Evolutionary conservation across 2,113 vertebrate genomes (phyloP), one percentile per base, ranked within the genome.

Genomic region (Onychorhynchus coronatus): DNA sequence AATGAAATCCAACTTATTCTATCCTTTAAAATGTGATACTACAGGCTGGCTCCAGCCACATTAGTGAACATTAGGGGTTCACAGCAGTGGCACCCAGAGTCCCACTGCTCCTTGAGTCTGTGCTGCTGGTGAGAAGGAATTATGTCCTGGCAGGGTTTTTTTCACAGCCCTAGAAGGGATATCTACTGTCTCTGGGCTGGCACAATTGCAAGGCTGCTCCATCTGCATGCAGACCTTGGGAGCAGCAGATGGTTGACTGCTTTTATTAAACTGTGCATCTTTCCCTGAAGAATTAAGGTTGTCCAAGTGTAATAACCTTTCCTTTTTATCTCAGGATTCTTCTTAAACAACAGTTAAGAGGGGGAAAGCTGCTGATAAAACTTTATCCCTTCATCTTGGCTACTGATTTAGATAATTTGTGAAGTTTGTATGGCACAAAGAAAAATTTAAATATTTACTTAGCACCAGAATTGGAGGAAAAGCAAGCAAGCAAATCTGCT

Each of bases 231-330:
- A 78, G 52, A 49, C 79, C 55, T 88, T 3, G 1, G 78, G 47
- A 96, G 83, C 1, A 90, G 90, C 93, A 96, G 95, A 94, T 96
- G 94, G 90, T 79, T 89, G 81, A 42, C 90, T 93, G 81, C 89
- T 91, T 78, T 78, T 95, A 85, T 82, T 96, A 93, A 94, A 89
- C 52, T 62, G 52, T 56, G 83, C 65, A 12, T 91, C 79, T 94
- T 94, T 90, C 90, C 82, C 75, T 77, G 50, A 94, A 96, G 85
- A 93, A 93, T 96, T 96, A 95, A 88, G 50, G 39, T 94, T 96
- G 74, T 85, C 35, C 12, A 14, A 94, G 90, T 90, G 85, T 84
- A 94, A 96, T 91, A 95, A 90, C 82, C 78, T 91, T 76, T 90
- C 46, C 46, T 94, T 95, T 92, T 95, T 88, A 71, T 94, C 65